A percentile compares a stretch with the other conserved stretches of the same genome.
phyloP scores from a whole-genome alignment of 2,797 vertebrate species.

The Scolopax rusticola region DNA sequence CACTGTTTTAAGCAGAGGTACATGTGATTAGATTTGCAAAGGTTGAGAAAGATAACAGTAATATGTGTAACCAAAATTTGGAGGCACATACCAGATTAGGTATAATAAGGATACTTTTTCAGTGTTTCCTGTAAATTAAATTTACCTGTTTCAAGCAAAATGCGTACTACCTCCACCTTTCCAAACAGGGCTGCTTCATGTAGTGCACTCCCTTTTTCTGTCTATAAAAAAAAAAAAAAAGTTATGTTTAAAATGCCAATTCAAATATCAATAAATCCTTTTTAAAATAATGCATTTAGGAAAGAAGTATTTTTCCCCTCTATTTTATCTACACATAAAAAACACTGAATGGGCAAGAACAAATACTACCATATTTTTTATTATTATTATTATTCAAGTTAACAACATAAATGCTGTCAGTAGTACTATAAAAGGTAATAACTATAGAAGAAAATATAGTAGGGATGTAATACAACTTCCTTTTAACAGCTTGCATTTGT shows the following conservation, averaged over 20 bases:
- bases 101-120: not conserved
- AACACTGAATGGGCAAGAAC: not conserved
- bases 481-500: not conserved
- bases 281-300: not conserved
- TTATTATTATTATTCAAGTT: not conserved
- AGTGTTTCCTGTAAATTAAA: not conserved
- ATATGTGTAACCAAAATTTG: not conserved
- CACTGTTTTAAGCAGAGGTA: not conserved
- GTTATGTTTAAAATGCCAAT: constrained; percentile 30
- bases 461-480: not conserved
- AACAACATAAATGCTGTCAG: not conserved
- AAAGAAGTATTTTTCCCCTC: not conserved
- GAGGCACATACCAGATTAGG: not conserved
- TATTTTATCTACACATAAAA: not conserved
- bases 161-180: constrained; percentile 94
- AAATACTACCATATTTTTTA: not conserved
- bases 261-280: not conserved
- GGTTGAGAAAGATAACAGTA: not conserved
- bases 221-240: constrained; percentile 80
- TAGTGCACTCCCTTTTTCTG: constrained; percentile 95
- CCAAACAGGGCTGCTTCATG: constrained; percentile 96
- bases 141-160: constrained; percentile 94
- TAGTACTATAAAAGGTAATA: not conserved
- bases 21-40: not conserved
- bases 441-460: not conserved